A percentile compares a stretch with the other conserved stretches of the same genome.
phyloP scores from a whole-genome alignment of 2,888 invertebrate genomes.

The Cryptus viduatorius region DNA sequence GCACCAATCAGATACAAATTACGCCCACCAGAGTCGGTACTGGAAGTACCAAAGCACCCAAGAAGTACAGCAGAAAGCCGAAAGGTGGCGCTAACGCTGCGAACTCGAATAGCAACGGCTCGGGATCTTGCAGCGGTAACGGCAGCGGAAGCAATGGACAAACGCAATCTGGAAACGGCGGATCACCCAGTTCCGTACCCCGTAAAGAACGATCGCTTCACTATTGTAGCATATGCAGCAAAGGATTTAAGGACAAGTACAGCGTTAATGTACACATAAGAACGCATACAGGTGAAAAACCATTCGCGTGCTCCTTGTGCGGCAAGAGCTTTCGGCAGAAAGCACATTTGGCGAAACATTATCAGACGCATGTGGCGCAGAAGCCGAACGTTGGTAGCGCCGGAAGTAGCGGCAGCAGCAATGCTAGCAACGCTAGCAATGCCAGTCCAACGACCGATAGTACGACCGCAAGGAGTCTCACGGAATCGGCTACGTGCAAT shows the following conservation, averaged over 20 bases:
- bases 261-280: conserved; percentile 99
- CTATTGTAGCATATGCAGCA: conserved; percentile 96
- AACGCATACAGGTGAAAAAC: conserved; percentile 99
- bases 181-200: conserved; percentile 89
- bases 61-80: conserved; percentile 91
- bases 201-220: conserved; percentile 95
- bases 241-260: conserved; percentile 98
- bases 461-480: conserved; percentile 66
- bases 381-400: conserved; percentile 89
- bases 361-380: conserved; percentile 96
- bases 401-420: conserved; percentile 71
- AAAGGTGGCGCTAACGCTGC: conserved; percentile 83
- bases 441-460: conserved; percentile 68
- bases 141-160: conserved; percentile 77
- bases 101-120: conserved; percentile 85
- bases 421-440: conserved; percentile 69
- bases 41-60: conserved; percentile 88
- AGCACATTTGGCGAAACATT: conserved; percentile 96
- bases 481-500: conserved; percentile 72
- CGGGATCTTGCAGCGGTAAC: conserved; percentile 79
- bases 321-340: conserved; percentile 97
- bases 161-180: conserved; percentile 83
- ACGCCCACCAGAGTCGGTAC: conserved; percentile 87
- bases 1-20: conserved; percentile 85
- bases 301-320: conserved; percentile 97